A percentile compares a stretch with the other conserved stretches of the same genome.
Conservation (phyloP, 2,113 vertebrate species). For the Mormoops blainvillei region DNA sequence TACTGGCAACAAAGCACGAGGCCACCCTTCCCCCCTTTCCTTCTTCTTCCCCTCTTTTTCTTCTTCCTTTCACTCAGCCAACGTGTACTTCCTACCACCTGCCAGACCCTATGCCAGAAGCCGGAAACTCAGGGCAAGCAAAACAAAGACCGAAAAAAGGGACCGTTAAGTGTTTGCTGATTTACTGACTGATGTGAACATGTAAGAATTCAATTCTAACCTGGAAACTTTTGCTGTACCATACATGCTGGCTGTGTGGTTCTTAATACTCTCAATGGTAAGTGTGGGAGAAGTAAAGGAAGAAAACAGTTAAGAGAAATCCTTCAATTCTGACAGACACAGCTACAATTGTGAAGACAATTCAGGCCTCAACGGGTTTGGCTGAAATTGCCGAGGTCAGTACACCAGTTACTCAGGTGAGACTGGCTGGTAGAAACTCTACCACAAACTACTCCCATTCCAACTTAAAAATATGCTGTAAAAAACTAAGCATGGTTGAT, state of each 20-base stretch:
- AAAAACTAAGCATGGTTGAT: background rate
- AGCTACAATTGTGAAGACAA: background rate
- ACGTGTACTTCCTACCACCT: background rate
- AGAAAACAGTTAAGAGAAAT: background rate
- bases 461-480: background rate
- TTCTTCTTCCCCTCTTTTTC: background rate
- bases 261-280: background rate
- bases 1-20: background rate
- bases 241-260: background rate
- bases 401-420: background rate
- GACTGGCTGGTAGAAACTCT: background rate
- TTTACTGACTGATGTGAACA: background rate
- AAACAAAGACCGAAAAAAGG: background rate
- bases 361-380: background rate
- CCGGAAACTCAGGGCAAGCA: background rate
- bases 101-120: background rate
- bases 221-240: background rate
- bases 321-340: background rate
- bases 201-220: background rate
- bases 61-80: background rate
- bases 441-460: background rate
- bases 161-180: background rate
- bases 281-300: background rate
- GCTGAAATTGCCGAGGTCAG: background rate
- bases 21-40: background rate